Evolutionary conservation across 2,888 invertebrate species (phyloP).

Genomic region (Meta bourneti): DNA sequence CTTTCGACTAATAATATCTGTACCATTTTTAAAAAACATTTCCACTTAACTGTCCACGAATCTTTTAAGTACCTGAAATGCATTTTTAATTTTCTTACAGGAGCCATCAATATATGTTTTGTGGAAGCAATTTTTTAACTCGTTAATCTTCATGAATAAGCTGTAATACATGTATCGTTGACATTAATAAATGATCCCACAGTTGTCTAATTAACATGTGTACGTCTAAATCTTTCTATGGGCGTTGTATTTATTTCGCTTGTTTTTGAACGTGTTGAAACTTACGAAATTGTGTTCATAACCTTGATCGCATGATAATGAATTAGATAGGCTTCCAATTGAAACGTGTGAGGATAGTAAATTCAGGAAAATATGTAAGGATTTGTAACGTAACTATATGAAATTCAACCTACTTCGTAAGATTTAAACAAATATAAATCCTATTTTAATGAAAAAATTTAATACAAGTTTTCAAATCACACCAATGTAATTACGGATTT

Average conservation of each 20-base stretch:
- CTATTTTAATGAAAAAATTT: too few species aligned
- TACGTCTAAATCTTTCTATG: not conserved
- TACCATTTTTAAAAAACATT: too few species aligned
- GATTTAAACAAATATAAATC: too few species aligned
- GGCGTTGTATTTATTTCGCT: not conserved
- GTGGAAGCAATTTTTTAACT: not conserved
- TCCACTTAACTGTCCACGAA: not conserved
- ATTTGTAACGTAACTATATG: too few species aligned
- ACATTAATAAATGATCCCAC: not conserved
- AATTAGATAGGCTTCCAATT: not conserved
- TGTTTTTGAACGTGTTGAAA: not conserved
- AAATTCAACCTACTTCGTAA: too few species aligned
- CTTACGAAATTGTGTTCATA: not conserved
- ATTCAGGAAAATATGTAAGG: too few species aligned
- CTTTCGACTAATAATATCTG: too few species aligned
- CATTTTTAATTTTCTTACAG: not conserved
- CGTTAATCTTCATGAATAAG: not conserved
- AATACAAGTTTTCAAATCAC: too few species aligned
- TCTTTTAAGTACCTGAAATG: not conserved
- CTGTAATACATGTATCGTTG: not conserved
- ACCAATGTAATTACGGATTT: too few species aligned
- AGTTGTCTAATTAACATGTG: not conserved
- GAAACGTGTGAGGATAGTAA: too few species aligned
- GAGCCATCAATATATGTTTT: not conserved
- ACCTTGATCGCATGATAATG: not conserved